phyloP scores from a whole-genome alignment of 2,797 vertebrate genomes.

The Oreochromis mossambicus region DNA sequence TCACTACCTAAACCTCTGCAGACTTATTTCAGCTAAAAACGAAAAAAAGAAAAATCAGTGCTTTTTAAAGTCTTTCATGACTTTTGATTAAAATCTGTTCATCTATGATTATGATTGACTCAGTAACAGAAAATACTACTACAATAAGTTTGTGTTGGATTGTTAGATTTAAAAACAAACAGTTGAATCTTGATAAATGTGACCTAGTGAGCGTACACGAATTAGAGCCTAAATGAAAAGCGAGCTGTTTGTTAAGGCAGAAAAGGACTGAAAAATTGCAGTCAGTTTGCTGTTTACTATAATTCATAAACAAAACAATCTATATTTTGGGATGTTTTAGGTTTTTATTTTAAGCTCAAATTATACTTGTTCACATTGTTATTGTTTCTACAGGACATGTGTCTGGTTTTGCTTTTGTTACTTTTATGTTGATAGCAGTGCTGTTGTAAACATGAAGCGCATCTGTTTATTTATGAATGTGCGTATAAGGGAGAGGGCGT shows the following conservation, averaged over 20 bases:
- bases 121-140: not conserved
- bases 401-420: not conserved
- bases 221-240: not conserved
- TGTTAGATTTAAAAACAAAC: not conserved
- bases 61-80: not conserved
- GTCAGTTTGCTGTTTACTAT: not conserved
- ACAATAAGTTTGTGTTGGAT: not conserved
- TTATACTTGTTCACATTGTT: not conserved
- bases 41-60: not conserved
- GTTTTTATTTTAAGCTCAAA: not conserved
- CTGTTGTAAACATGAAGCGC: slow-evolving; percentile 49
- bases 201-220: not conserved
- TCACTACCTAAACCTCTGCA: not conserved
- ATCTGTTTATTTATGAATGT: not conserved
- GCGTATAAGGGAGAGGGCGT: not conserved
- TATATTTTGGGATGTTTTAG: not conserved
- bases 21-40: not conserved
- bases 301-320: not conserved
- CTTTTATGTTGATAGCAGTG: slow-evolving; percentile 23
- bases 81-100: not conserved
- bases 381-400: not conserved
- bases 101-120: not conserved
- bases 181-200: not conserved
- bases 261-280: not conserved
- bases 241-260: not conserved